Base-by-base conservation (phyloP, 2,113 vertebrate genomes). In the Menidia beryllina region DNA sequence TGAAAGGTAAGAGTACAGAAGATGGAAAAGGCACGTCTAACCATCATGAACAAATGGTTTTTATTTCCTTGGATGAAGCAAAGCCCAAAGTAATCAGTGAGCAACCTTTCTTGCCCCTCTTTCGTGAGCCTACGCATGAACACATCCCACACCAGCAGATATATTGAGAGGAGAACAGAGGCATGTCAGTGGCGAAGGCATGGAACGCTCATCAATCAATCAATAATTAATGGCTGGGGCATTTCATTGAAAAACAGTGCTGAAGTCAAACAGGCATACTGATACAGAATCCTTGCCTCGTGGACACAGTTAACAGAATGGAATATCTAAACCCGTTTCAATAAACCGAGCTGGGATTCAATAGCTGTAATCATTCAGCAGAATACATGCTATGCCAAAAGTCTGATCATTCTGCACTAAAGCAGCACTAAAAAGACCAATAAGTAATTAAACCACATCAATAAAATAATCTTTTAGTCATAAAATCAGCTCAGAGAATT, bases 251-350 rank as follows among this genome's bases (percentile, higher is more conserved):
- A 67, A 75, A 24, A 27, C 83, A 69, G 26, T 61, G 65, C 72
- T 68, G 79, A 67, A 73, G 60, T 71, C 83, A 79, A 39, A 69
- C 58, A 53, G 8, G 52, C 61, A 38, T 51, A 76, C 50, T 59
- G 53, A 67, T 41, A 56, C 71, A 72, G 51, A 58, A 20, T 56
- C 34, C 23, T 43, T 10, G 54, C 34, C 59, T 57, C 65, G 13
- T 52, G 51, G 67, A 78, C 62, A 81, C 74, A 92, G 86, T 83
- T 79, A 90, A 91, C 60, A 75, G 90, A 96, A 95, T 94, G 88
- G 94, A 95, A 95, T 92, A 88, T 94, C 92, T 93, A 94, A 96
- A 94, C 90, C 83, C 75, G 93, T 94, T 96, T 94, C 94, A 96
- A 95, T 96, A 95, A 94, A 94, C 82, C 69, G 78, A 93, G 91